These are phyloP conservation scores for Diphyllodes magnificus DNA, from an alignment of 2,113 vertebrate species.

Conservation along the genomic window DNA sequence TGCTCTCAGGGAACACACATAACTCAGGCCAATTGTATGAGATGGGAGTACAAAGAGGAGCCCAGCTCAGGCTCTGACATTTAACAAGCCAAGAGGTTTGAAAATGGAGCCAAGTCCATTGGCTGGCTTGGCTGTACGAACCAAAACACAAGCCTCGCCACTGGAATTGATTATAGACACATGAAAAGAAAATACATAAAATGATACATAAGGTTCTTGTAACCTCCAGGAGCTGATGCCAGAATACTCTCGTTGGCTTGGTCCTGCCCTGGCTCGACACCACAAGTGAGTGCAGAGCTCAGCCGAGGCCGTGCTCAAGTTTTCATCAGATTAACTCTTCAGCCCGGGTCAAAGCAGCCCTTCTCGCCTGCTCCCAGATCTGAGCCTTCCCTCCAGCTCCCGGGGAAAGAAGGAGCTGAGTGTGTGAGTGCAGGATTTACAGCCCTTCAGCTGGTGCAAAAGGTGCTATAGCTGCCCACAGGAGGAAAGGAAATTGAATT, in stretches of 20 bases:
- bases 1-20: constrained; percentile 12
- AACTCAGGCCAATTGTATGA: constrained; percentile 25
- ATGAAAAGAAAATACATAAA: constrained; percentile 67
- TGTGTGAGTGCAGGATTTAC: neutral
- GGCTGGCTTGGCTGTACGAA: constrained; percentile 56
- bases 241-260: constrained; percentile 39
- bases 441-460: neutral
- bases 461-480: neutral
- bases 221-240: constrained; percentile 43
- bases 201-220: constrained; percentile 65
- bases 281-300: neutral
- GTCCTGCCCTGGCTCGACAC: constrained; percentile 17
- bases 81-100: constrained; percentile 50
- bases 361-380: neutral
- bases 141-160: constrained; percentile 61
- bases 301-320: neutral
- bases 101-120: constrained; percentile 48
- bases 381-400: neutral
- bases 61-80: constrained; percentile 42
- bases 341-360: neutral
- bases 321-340: constrained; percentile 50
- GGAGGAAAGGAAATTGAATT: constrained; percentile 1
- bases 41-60: constrained; percentile 41
- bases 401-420: neutral
- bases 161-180: constrained; percentile 65